Base-by-base conservation (phyloP, 2,113 vertebrate genomes). In the Bufo gargarizans region DNA sequence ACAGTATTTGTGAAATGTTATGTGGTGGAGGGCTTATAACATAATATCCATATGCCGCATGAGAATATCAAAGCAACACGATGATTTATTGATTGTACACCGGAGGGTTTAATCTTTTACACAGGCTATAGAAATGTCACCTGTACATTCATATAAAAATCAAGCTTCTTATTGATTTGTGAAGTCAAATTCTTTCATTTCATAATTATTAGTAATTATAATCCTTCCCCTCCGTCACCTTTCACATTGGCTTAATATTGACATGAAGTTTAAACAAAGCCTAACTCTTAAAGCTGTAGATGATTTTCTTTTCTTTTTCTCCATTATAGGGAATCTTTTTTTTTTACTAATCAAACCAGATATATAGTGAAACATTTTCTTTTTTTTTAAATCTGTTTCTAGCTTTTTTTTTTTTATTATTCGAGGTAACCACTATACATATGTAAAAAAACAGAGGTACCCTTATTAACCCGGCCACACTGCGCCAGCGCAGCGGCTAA, bases 121-220 rank as follows among this genome's bases (percentile, higher is more conserved):
- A 20, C 58, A n/a, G 63, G 85, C 47, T 77, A 78, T 65, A 77
- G 59, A 86, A 78, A 86, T 86, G 85, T 78, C 72, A 86, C 20
- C 56, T 77, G 69, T 72, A 72, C 71, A 86, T 58, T 59, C 74
- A 77, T 77, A 77, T 77, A 55, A 86, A 85, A 65, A 61, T 78
- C 58, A 78, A 12, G n/a, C 47, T 33, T 86, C 7, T 77, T 78
- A 86, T 85, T 49, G 83, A 85, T 58, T 33, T 85, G 55, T 17
- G 47, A 58, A 56, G 49, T 84, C 65, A 74, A 58, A 74, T 78
- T 86, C 55, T 43, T 78, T 67, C 47, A 86, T 61, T 67, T 67
- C 19, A 49, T 65, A 78, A 78, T 78, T 86, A 77, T 85, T 43
- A 74, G 50, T 74, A 56, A 72, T 74, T 74, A 72, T 74, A 69